Evolutionary conservation across 2,888 invertebrate species (phyloP).

Genomic region (Mesoligia furuncula): DNA sequence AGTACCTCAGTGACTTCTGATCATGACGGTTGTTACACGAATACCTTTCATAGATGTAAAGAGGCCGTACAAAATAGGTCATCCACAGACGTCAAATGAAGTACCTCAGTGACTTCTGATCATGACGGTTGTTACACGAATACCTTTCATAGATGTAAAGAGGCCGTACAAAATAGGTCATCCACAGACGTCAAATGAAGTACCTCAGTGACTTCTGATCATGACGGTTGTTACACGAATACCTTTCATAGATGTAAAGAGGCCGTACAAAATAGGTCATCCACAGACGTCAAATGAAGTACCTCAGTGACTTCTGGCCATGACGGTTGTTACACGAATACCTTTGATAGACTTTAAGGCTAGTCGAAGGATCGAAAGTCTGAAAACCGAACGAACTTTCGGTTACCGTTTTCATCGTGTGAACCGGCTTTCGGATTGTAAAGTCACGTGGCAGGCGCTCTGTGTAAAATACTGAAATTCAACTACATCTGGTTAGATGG

Average conservation of each 20-base stretch:
- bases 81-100: background rate
- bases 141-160: constrained; percentile 8
- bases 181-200: background rate
- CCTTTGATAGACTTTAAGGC: constrained; percentile 12
- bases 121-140: background rate
- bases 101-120: background rate
- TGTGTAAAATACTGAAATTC: background rate
- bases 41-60: constrained; percentile 7
- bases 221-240: background rate
- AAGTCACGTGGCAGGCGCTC: background rate
- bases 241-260: background rate
- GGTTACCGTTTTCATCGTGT: too few species aligned
- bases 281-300: background rate
- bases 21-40: background rate
- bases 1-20: background rate
- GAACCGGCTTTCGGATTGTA: background rate
- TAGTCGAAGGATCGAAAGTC: background rate
- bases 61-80: background rate
- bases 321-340: background rate
- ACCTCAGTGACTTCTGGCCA: background rate
- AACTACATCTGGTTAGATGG: background rate
- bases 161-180: background rate
- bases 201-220: background rate
- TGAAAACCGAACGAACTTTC: background rate
- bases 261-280: background rate